Percentiles rank a stretch among this genome's conserved stretches.
phyloP scores from a whole-genome alignment of 2,113 vertebrate genomes.

The Macquaria australasica region DNA sequence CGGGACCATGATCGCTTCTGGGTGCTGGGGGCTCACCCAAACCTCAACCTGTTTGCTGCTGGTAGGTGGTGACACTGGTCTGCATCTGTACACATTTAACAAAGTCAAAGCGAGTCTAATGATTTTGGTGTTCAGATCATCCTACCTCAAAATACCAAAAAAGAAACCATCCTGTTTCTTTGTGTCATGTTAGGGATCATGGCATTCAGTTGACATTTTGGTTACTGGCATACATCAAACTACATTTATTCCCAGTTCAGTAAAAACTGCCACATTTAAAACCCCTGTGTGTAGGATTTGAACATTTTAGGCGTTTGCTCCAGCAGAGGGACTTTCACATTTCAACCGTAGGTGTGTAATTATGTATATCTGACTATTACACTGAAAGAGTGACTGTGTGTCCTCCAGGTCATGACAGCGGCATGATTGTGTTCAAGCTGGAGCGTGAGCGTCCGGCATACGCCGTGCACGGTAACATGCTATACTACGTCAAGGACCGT shows the following conservation, averaged over 20 bases:
- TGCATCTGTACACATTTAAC: not conserved
- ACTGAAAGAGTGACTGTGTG: not conserved
- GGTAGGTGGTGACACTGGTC: slow-evolving; percentile 78
- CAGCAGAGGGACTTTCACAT: not conserved
- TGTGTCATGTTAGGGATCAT: not conserved
- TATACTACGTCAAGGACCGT: slow-evolving; percentile 96
- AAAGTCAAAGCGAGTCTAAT: not conserved
- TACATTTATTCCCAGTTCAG: not conserved
- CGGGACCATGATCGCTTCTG: slow-evolving; percentile 98
- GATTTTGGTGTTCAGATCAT: too few species aligned
- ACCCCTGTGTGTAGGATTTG: not conserved
- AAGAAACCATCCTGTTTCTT: not conserved
- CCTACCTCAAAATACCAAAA: not conserved
- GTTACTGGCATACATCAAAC: not conserved
- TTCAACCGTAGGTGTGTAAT: not conserved
- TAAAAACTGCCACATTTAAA: not conserved
- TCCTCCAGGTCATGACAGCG: slow-evolving; percentile 92
- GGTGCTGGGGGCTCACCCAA: slow-evolving; percentile 96
- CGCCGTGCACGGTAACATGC: slow-evolving; percentile 92
- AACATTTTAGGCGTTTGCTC: too few species aligned
- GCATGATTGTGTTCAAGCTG: slow-evolving; percentile 98
- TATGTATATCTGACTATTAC: not conserved
- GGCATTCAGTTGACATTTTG: not conserved
- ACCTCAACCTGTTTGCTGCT: slow-evolving; percentile 98
- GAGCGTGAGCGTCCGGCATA: slow-evolving; percentile 95